Base-by-base conservation (phyloP, 2,888 invertebrate species). In the Drosophila helvetica region DNA sequence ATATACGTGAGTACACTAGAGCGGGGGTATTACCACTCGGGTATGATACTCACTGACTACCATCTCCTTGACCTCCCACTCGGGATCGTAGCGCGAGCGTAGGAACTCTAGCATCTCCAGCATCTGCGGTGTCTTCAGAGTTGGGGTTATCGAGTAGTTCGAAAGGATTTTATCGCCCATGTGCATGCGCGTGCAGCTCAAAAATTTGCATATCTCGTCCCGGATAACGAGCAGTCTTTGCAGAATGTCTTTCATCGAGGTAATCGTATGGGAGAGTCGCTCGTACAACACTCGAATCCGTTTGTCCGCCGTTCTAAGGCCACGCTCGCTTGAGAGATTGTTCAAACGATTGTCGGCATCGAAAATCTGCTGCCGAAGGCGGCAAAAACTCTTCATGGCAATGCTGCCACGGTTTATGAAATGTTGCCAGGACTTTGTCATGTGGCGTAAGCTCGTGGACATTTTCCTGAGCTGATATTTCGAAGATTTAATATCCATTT, bases 1-100 rank as follows among this genome's bases (percentile, higher is more conserved):
- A 38, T 48, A 27, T 22, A 15, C 18, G 27, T 52, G 10, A 30
- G 17, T 18, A n/a, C 5, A 30, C 38, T n/a, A 5, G 9, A 43
- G 4, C 8, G 22, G 9, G 0, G 1, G 0, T 2, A 10, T 3
- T 1, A 3, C 17, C 10, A 38, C 38, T n/a, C n/a, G n/a, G n/a
- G n/a, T n/a, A n/a, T 38, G 38, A 7, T 55, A 77, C 80, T 80
- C 22, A 81, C 80, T n/a, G 5, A 71, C 52, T 10, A 80, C 81
- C 66, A 78, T 66, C n/a, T 84, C 84, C 55, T 86, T 81, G 22
- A 80, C 43, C 46, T 86, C 78, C 80, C 75, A 84, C 10, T 86
- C 80, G 15, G 22, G 62, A 33, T 69, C 76, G 18, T 73, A 86
- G 3, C 87, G 75, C 9, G 9, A 9, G 9, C 9, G 12, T 0